Evolutionary conservation across 2,888 invertebrate genomes (phyloP), one percentile per base, ranked within the genome.

Genomic region (Oligia strigilis): DNA sequence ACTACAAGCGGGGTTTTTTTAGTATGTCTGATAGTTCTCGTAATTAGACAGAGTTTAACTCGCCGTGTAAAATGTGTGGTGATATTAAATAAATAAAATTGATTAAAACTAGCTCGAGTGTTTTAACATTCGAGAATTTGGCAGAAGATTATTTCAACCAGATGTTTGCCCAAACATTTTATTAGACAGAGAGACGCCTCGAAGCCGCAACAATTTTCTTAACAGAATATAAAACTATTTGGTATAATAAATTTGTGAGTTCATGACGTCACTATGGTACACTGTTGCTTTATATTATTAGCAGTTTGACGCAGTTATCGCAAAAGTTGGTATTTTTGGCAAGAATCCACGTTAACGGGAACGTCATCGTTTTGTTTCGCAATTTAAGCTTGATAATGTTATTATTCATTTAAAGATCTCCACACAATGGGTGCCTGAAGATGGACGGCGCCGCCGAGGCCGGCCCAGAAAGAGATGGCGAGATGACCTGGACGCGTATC

Each of bases 251-350:
- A 77, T 75, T 64, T 4, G 49, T 70, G 72, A 75, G 75, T 70
- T 71, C 73, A 77, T 80, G 84, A 80, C 80, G 69, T 72, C 78
- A 81, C 23, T 5, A 75, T 70, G 76, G 86, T 87, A 86, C 83
- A 86, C 83, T 87, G 81, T 75, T 55, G 84, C 58, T 84, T 80
- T 87, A 73, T 85, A 85, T 85, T 88, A 90, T 90, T 90, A 91
- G 90, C 88, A 80, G 82, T 89, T 90, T 92, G 91, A 91, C 93
- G 92, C 86, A 91, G 86, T 87, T 90, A 90, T 85, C 86, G 81
- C 75, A 85, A 86, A 87, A 89, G 73, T 78, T 83, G 58, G 72
- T 85, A 71, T 75, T 85, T 88, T 91, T 91, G 91, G 91, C 91
- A 88, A 76, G 81, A 78, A 84, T 89, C 90, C 91, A 91, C 73